These are phyloP conservation scores for Drosophila subquinaria DNA, from an alignment of 2,888 invertebrate genomes.

Conservation along the genomic window DNA sequence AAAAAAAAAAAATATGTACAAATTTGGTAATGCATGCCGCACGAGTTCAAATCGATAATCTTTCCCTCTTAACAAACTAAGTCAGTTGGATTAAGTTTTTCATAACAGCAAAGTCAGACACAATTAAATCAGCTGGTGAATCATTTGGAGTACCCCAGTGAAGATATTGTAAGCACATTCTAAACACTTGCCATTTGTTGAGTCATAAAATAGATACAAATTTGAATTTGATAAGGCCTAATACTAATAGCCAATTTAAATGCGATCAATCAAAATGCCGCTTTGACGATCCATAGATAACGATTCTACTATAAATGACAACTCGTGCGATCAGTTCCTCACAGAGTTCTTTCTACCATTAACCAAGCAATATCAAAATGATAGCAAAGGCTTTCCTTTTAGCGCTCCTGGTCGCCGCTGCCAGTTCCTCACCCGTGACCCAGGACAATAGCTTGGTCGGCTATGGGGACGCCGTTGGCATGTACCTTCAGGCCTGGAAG, in stretches of 20 bases:
- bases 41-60: constrained; percentile 1
- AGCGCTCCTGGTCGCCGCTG: constrained; percentile 36
- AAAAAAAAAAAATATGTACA: too few relatives aligned
- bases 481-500: constrained; percentile 57
- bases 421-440: constrained; percentile 31
- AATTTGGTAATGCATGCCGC: not conserved
- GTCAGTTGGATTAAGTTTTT: not conserved
- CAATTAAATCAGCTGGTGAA: constrained; percentile 4
- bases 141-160: not conserved
- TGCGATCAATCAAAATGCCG: constrained; percentile 32
- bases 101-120: not conserved
- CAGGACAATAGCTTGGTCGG: constrained; percentile 34
- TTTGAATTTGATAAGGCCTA: constrained; percentile 1
- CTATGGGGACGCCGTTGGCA: constrained; percentile 56
- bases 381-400: constrained; percentile 26
- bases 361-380: not conserved
- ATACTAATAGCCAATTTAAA: constrained; percentile 26
- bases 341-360: constrained; percentile 19
- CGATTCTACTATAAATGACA: constrained; percentile 15
- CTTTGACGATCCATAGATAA: not conserved
- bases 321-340: not conserved
- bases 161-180: not conserved
- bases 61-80: not conserved
- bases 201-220: constrained; percentile 7
- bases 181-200: not conserved